Conservation (phyloP, 2,888 invertebrate species). For the Coleophora flavipennella region DNA sequence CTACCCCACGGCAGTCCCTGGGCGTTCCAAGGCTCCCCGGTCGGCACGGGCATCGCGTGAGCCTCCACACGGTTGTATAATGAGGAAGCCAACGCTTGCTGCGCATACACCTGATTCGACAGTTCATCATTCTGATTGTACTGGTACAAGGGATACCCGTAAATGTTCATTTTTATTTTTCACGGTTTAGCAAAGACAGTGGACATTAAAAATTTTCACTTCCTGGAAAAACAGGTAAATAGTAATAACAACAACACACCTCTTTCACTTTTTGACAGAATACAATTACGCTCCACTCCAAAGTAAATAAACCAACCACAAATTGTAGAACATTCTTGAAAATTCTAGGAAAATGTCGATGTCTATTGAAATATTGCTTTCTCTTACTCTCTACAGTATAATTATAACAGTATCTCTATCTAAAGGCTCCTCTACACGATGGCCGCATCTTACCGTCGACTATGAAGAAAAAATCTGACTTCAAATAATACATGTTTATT, state of each 20-base stretch:
- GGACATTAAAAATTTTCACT: not conserved
- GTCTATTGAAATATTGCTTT: not conserved
- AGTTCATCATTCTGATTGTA: slow-evolving; percentile 52
- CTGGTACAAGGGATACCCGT: slow-evolving; percentile 44
- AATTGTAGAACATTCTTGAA: slow-evolving; percentile 16
- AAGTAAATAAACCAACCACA: not conserved
- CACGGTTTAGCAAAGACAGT: not conserved
- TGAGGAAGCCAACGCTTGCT: slow-evolving; percentile 43
- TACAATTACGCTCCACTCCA: slow-evolving; percentile 1
- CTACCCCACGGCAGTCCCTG: slow-evolving; percentile 70
- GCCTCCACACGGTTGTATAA: slow-evolving; percentile 28
- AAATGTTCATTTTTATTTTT: slow-evolving; percentile 46
- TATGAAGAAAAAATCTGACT: too few relatives aligned
- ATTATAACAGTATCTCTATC: too few relatives aligned
- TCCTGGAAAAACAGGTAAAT: not conserved
- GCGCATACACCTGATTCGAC: slow-evolving; percentile 52
- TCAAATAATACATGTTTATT: too few relatives aligned
- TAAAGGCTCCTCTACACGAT: too few relatives aligned
- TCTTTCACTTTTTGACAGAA: not conserved
- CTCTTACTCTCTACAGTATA: too few relatives aligned
- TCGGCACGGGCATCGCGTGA: slow-evolving; percentile 53
- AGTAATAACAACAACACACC: not conserved
- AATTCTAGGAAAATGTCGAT: slow-evolving; percentile 8
- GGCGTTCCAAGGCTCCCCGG: slow-evolving; percentile 65
- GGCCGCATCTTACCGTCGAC: too few relatives aligned